These are phyloP conservation scores for Sebastes hubbsi DNA, from an alignment of 2,797 vertebrate genomes.

Conservation along the genomic window DNA sequence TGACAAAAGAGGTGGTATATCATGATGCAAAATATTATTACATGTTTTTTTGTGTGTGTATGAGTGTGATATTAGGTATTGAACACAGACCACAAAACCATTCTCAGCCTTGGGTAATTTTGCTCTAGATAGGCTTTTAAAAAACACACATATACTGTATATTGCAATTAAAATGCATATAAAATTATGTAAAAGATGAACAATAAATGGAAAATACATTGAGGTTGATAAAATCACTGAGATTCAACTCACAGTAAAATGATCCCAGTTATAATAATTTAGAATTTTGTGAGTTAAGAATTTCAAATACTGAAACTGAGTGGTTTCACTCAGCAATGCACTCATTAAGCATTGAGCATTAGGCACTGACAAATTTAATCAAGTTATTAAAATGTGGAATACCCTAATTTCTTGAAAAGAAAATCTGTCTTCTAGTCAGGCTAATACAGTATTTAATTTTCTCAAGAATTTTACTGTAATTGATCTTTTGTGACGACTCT, in stretches of 20 bases:
- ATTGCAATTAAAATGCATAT: neutral
- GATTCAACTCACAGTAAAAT: neutral
- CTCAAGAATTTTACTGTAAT: neutral
- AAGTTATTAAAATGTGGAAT: neutral
- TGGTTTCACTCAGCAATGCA: neutral
- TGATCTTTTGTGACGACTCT: neutral
- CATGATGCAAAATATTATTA: no score
- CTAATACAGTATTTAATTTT: neutral
- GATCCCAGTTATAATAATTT: neutral
- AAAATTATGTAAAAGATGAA: no score
- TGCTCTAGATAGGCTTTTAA: neutral
- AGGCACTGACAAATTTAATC: neutral
- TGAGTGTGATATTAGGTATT: no score
- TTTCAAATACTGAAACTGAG: neutral
- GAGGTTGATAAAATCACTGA: neutral
- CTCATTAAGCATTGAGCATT: neutral
- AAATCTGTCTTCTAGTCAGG: neutral
- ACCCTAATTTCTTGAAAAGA: neutral
- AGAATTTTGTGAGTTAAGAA: neutral
- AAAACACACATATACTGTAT: fast-evolving
- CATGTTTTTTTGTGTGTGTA: neutral
- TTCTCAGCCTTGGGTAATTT: neutral
- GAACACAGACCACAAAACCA: neutral
- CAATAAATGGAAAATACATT: neutral
- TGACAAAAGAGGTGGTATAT: no score